A percentile compares a stretch with the other conserved stretches of the same genome.
These are phyloP conservation scores for Phymastichus coffea DNA, from an alignment of 1,140 invertebrate species.

Conservation along the genomic window DNA sequence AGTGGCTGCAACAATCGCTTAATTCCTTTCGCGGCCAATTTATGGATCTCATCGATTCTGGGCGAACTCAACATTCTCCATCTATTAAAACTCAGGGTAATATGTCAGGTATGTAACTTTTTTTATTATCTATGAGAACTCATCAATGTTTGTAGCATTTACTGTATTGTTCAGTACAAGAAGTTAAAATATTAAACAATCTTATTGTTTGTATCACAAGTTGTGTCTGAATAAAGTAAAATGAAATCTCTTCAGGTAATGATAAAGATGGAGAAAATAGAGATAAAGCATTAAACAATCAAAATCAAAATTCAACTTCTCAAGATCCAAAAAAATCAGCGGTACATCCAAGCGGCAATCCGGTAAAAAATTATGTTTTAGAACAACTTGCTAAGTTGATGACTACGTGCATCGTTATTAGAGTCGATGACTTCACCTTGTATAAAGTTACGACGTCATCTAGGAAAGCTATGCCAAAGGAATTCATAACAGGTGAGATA, in stretches of 20 bases:
- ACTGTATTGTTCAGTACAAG: not conserved
- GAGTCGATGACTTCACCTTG: constrained; percentile 85
- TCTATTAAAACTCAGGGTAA: constrained; percentile 54
- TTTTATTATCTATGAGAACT: constrained; percentile 3
- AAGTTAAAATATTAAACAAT: not conserved
- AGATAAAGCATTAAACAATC: constrained; percentile 37
- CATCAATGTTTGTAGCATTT: not conserved
- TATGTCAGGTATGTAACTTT: constrained; percentile 32
- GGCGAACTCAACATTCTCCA: constrained; percentile 62
- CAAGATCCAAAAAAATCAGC: constrained; percentile 43
- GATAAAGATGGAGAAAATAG: constrained; percentile 40
- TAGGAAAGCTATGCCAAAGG: constrained; percentile 69
- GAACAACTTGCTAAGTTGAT: constrained; percentile 83
- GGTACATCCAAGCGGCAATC: constrained; percentile 50
- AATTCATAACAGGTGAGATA: constrained; percentile 76
- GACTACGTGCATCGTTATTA: constrained; percentile 86
- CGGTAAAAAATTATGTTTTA: constrained; percentile 69
- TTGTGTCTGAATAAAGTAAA: not conserved
- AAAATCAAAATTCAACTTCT: constrained; percentile 35
- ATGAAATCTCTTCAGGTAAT: constrained; percentile 32
- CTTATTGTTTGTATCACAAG: not conserved
- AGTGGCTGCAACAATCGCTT: constrained; percentile 74
- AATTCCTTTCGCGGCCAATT: constrained; percentile 67
- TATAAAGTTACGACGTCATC: constrained; percentile 80
- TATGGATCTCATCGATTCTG: constrained; percentile 65